These are phyloP conservation scores for Xestoiulus laeticollis DNA, from an alignment of 2,888 invertebrate genomes.

Conservation along the genomic window DNA sequence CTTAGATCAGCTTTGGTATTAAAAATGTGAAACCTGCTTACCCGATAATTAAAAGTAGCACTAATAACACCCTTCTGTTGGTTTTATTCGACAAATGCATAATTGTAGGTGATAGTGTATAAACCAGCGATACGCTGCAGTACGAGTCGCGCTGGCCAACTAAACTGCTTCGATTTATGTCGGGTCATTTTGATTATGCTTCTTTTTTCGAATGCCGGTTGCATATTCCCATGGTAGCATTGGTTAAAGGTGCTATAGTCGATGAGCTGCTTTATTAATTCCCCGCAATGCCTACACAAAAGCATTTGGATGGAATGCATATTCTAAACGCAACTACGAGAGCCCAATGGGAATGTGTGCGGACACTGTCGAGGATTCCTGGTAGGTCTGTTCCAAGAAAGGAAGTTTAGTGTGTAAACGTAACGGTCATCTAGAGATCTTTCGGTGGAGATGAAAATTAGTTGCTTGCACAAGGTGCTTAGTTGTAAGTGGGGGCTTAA, in stretches of 20 bases:
- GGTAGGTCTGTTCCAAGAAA: conserved; percentile 38
- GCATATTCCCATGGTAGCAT: too few species aligned
- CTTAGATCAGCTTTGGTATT: too few species aligned
- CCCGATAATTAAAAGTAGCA: too few species aligned
- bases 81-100: too few species aligned
- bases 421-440: conserved; percentile 18
- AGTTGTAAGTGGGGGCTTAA: conserved; percentile 31
- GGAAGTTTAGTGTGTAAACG: not conserved
- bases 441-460: not conserved
- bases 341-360: not conserved
- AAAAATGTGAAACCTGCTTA: too few species aligned
- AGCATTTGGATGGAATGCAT: not conserved
- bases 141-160: too few species aligned
- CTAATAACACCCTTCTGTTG: too few species aligned
- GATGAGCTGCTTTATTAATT: not conserved
- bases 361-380: not conserved
- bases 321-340: not conserved
- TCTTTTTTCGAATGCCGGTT: too few species aligned
- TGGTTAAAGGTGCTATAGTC: not conserved
- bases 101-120: too few species aligned
- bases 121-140: too few species aligned
- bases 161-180: too few species aligned
- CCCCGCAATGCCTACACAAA: not conserved
- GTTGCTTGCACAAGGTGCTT: conserved; percentile 22
- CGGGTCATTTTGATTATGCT: too few species aligned